phyloP scores from a whole-genome alignment of 2,797 vertebrate species.

The Galagoides demidoff region DNA sequence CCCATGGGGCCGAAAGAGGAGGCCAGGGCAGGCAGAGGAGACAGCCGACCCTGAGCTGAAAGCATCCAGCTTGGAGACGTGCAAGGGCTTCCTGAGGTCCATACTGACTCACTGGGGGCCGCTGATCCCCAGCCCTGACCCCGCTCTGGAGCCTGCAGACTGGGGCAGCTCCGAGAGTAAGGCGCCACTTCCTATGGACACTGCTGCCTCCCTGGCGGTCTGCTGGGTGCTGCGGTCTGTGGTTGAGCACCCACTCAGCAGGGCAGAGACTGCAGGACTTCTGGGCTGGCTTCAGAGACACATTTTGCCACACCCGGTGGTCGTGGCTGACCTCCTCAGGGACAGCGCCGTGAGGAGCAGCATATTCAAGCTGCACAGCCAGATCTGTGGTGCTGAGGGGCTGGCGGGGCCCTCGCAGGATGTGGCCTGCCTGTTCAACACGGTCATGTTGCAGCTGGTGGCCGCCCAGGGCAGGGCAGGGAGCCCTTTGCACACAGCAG shows the following conservation, averaged over 20 bases:
- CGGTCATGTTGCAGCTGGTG: slow-evolving; percentile 90
- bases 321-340: slow-evolving; percentile 81
- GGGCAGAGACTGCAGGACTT: slow-evolving; percentile 61
- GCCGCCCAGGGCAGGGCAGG: slow-evolving; percentile 80
- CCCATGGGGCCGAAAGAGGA: slow-evolving; percentile 61
- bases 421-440: slow-evolving; percentile 86
- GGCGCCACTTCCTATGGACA: slow-evolving; percentile 55
- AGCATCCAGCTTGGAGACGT: slow-evolving; percentile 82
- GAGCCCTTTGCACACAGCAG: slow-evolving; percentile 74
- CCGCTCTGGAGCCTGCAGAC: not conserved
- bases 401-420: not conserved
- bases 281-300: slow-evolving; percentile 89
- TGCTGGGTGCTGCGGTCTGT: slow-evolving; percentile 90
- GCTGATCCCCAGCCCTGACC: not conserved
- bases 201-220: slow-evolving; percentile 83
- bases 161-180: not conserved
- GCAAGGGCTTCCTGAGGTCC: slow-evolving; percentile 87
- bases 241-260: slow-evolving; percentile 78
- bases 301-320: slow-evolving; percentile 77
- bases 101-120: slow-evolving; percentile 92
- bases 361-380: slow-evolving; percentile 91
- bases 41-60: slow-evolving; percentile 58
- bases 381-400: slow-evolving; percentile 76
- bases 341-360: slow-evolving; percentile 84
- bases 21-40: slow-evolving; percentile 75